Percentiles rank a stretch among this genome's conserved stretches.
phyloP scores from a whole-genome alignment of 2,797 vertebrate species.

The Tauraco hartlaubi region DNA sequence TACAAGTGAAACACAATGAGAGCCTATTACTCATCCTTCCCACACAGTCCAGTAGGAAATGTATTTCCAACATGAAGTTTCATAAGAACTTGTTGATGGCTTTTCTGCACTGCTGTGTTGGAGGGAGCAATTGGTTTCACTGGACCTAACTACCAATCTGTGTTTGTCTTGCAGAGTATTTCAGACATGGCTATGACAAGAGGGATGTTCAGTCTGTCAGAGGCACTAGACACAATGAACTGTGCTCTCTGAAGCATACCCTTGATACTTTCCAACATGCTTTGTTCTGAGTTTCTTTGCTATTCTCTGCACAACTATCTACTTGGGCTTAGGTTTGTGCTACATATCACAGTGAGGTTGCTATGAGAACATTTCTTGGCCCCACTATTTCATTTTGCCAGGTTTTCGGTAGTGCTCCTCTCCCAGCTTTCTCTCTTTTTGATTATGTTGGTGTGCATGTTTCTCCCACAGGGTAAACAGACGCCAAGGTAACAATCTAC shows the following conservation, averaged over 20 bases:
- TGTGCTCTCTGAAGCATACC: neutral
- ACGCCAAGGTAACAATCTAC: neutral
- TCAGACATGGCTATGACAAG: neutral
- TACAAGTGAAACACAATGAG: neutral
- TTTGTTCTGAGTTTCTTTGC: neutral
- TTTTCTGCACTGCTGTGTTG: neutral
- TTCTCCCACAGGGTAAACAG: neutral
- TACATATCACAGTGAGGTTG: neutral
- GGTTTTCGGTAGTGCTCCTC: neutral
- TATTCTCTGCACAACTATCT: neutral
- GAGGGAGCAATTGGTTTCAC: neutral
- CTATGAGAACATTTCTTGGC: neutral
- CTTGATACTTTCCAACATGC: neutral
- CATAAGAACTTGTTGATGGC: neutral
- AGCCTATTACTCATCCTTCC: constrained; percentile 4
- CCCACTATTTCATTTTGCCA: neutral
- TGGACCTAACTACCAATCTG: neutral
- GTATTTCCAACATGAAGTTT: neutral
- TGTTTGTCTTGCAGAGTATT: neutral
- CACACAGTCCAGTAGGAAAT: neutral
- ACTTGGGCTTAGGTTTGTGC: neutral
- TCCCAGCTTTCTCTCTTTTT: neutral
- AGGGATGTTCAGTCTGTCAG: neutral
- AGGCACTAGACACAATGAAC: neutral
- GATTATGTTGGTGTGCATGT: neutral